Evolutionary conservation across 2,113 vertebrate species (phyloP).

Genomic region (Mormyrus lacerda): DNA sequence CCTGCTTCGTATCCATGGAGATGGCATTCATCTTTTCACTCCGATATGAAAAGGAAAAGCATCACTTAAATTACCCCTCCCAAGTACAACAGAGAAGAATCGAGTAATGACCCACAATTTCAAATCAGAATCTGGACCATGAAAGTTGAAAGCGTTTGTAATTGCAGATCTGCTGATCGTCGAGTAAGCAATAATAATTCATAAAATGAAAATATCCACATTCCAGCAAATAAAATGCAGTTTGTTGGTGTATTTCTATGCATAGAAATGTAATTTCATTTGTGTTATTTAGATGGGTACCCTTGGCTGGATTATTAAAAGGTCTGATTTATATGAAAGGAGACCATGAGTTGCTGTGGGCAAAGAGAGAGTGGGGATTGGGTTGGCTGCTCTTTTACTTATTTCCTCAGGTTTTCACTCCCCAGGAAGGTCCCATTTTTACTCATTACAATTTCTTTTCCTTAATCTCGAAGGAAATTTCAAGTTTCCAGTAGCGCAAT

Average conservation of each 20-base stretch:
- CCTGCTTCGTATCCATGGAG: slow-evolving; percentile 11
- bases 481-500: neutral
- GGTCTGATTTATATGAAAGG: neutral
- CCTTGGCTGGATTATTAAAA: neutral
- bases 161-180: neutral
- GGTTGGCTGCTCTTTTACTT: neutral
- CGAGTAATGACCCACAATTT: neutral
- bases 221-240: neutral
- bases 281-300: neutral
- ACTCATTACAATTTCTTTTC: neutral
- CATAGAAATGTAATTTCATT: neutral
- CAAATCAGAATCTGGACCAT: neutral
- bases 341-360: neutral
- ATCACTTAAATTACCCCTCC: neutral
- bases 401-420: neutral
- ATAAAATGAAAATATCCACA: neutral
- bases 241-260: neutral
- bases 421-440: neutral
- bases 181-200: neutral
- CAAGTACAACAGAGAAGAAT: neutral
- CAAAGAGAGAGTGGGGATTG: neutral
- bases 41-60: neutral
- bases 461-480: neutral
- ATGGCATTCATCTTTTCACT: neutral
- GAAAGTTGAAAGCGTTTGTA: neutral